phyloP scores from a whole-genome alignment of 2,888 invertebrate species.

The Catocala sponsa region DNA sequence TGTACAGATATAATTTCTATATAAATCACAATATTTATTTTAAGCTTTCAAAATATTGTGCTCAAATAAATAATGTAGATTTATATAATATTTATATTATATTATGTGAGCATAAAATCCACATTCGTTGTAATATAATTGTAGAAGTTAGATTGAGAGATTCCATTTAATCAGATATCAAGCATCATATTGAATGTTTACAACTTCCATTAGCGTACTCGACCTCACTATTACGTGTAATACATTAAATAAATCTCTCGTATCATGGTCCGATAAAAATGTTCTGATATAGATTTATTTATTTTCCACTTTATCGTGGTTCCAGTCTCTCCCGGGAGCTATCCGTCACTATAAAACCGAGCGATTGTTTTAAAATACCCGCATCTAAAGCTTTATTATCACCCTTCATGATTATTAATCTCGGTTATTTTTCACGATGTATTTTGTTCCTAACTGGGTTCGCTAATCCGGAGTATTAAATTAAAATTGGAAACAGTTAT shows the following conservation, averaged over 20 bases:
- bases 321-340: conserved; percentile 52
- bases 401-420: conserved; percentile 38
- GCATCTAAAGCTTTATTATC: conserved; percentile 41
- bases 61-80: no score
- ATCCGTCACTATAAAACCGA: conserved; percentile 59
- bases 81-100: no score
- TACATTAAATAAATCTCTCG: conserved; percentile 45
- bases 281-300: conserved; percentile 55
- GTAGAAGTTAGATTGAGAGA: background rate
- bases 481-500: conserved; percentile 19
- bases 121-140: background rate
- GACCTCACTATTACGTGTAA: conserved; percentile 16
- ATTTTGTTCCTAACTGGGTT: conserved; percentile 14
- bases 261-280: conserved; percentile 40
- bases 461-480: conserved; percentile 13
- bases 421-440: conserved; percentile 30
- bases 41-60: no score
- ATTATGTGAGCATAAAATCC: no score
- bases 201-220: conserved; percentile 12
- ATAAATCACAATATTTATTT: no score
- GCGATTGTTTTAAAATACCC: conserved; percentile 50
- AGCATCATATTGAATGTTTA: conserved; percentile 1
- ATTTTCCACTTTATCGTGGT: conserved; percentile 53
- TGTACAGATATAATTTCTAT: no score
- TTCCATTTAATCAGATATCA: background rate